Percentiles rank a stretch among this genome's conserved stretches.
Conservation (phyloP, 2,797 vertebrate species). For the Danio aesculapii region DNA sequence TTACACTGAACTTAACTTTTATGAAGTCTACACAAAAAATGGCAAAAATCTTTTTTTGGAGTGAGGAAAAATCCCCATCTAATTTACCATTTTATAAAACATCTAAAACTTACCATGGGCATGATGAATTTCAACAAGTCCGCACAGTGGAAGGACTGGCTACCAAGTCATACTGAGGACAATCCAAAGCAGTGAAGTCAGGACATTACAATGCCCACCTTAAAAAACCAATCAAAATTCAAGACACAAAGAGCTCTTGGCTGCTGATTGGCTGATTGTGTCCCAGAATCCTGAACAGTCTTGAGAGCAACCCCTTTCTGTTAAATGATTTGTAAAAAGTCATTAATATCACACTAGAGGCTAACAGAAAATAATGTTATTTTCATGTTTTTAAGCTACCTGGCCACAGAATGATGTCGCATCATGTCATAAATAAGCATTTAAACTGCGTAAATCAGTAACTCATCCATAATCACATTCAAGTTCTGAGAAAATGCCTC, state of each 20-base stretch:
- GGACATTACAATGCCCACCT: conserved; percentile 46
- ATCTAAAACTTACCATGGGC: conserved; percentile 20
- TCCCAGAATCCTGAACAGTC: conserved; percentile 45
- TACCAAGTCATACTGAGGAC: not conserved
- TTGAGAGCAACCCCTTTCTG: conserved; percentile 27
- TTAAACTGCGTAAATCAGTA: not conserved
- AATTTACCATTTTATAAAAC: not conserved
- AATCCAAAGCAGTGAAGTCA: conserved; percentile 23
- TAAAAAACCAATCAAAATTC: conserved; percentile 26
- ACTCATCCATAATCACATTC: not conserved
- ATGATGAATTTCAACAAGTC: not conserved
- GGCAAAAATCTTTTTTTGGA: not conserved
- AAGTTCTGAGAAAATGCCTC: not conserved
- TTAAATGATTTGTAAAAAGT: conserved; percentile 15
- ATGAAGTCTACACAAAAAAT: not conserved
- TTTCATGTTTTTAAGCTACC: not conserved
- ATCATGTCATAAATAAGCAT: not conserved
- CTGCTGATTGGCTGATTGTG: conserved; percentile 52
- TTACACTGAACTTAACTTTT: not conserved
- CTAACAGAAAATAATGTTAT: not conserved
- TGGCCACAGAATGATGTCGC: not conserved
- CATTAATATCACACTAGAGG: conserved; percentile 10
- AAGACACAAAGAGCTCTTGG: conserved; percentile 1
- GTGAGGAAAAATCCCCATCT: too few relatives aligned
- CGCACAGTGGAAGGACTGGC: not conserved